Base-by-base conservation (phyloP, 2,113 vertebrate species). In the Rhadina sibilatrix region DNA sequence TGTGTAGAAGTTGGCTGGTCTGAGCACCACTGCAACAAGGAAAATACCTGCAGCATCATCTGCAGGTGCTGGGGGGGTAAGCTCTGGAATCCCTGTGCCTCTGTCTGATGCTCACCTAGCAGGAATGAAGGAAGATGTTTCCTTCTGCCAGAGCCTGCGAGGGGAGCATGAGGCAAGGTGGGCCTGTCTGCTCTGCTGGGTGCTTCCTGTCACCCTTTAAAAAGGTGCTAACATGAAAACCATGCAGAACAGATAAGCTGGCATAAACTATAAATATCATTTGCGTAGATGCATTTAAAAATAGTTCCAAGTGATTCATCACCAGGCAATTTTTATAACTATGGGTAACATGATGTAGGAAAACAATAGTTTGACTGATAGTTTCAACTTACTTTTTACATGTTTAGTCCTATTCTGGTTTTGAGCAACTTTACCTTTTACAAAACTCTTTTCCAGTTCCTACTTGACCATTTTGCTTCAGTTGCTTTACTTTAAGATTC, bases 211-310 rank as follows among this genome's bases (percentile, higher is more conserved):
- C 92, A 93, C 84, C 75, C 97, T 97, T 89, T 95, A 80, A 87
- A 93, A 97, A 96, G 95, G 95, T 97, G 94, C 94, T 90, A 97
- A 94, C 96, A 97, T 60, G 96, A 96, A 96, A 96, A 96, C 76
- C 94, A 97, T 38, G 91, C 92, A 97, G 94, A 91, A 96, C 92
- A 98, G 95, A 98, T 98, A 97, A 98, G 96, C 94, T 97, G 69
- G 87, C 82, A 93, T 91, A 91, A 97, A 97, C 95, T 98, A 97
- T 97, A 98, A 98, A 98, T 98, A 98, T 87, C 86, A 83, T 95
- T 79, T 98, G 87, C 95, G 79, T 97, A 96, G 91, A 97, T 91
- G 95, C 94, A 75, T 88, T 97, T 97, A 97, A 97, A 98, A 98
- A 98, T 98, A 98, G 96, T 94, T 94, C 54, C n/a, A 90, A 97